Conservation (phyloP, 2,113 vertebrate species). For the Tachuris rubrigastra region DNA sequence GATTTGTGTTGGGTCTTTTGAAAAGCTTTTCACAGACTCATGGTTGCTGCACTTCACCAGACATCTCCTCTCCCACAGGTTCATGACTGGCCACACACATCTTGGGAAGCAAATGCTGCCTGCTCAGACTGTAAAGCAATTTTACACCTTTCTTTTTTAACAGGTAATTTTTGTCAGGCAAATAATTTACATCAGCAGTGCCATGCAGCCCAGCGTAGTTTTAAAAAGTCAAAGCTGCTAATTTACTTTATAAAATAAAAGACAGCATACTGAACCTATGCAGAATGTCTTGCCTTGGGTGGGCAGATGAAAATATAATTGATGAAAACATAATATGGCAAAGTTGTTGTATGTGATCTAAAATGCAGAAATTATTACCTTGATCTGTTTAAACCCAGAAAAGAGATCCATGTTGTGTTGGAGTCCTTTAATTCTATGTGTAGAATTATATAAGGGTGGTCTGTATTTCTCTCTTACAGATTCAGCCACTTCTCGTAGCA, state of each 20-base stretch:
- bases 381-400: not conserved
- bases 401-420: accelerated
- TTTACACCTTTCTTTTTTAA: not conserved
- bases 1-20: not conserved
- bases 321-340: not conserved
- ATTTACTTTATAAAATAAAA: not conserved
- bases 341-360: not conserved
- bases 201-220: accelerated
- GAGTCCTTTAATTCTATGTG: not conserved
- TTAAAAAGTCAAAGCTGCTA: not conserved
- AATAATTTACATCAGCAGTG: not conserved
- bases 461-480: not conserved
- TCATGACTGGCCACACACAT: accelerated
- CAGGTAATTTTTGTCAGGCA: not conserved
- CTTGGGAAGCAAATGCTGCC: not conserved
- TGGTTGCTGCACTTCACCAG: not conserved
- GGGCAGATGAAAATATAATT: not conserved
- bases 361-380: not conserved
- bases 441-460: not conserved
- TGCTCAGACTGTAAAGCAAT: not conserved
- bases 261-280: not conserved
- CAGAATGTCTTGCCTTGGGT: not conserved
- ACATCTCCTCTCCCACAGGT: too few species aligned
- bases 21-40: not conserved
- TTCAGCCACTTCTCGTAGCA: not conserved